A percentile compares a stretch with the other conserved stretches of the same genome.
phyloP scores from a whole-genome alignment of 2,797 vertebrate species.

The Antrozous pallidus region DNA sequence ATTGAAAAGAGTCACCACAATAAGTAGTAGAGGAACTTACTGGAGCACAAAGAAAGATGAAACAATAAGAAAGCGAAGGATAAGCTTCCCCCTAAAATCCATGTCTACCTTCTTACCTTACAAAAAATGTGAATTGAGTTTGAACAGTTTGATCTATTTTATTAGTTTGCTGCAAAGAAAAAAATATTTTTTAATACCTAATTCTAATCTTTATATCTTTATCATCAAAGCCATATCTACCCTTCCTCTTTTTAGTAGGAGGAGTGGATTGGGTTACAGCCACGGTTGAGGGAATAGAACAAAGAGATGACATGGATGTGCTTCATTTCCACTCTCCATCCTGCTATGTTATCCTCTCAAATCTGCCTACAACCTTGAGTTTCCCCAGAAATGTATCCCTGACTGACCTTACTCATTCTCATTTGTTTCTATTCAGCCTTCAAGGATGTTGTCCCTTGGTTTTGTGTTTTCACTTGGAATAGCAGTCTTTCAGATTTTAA shows the following conservation, averaged over 20 bases:
- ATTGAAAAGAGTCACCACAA: not conserved
- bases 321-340: not conserved
- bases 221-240: not conserved
- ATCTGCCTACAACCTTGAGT: not conserved
- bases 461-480: not conserved
- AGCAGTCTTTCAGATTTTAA: not conserved
- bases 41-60: slow-evolving; percentile 5
- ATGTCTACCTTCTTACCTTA: not conserved
- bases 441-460: not conserved
- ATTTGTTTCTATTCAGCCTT: not conserved
- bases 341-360: not conserved
- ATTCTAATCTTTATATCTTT: not conserved
- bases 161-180: not conserved
- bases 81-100: not conserved
- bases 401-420: not conserved
- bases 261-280: not conserved
- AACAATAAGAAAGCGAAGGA: not conserved
- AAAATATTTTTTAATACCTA: not conserved
- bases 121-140: not conserved
- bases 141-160: slow-evolving; percentile 7
- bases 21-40: not conserved
- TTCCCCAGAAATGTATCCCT: not conserved
- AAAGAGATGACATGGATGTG: not conserved
- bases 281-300: not conserved
- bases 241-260: not conserved